These are phyloP conservation scores for Steinernema khuongi DNA, from an alignment of 1,140 invertebrate genomes.

Conservation along the genomic window DNA sequence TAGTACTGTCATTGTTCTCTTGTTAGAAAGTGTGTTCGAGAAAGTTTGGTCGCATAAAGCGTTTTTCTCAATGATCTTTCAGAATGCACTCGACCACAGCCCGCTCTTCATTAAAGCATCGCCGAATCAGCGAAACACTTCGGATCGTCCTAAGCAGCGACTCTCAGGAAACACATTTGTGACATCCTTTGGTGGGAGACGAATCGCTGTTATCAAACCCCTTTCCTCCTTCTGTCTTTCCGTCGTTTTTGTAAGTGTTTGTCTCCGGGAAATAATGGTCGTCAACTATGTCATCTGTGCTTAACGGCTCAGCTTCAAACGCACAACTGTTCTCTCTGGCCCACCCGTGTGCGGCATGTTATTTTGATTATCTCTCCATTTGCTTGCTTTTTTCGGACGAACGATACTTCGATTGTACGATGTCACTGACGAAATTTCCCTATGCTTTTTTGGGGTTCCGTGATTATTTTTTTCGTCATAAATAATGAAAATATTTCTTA, in stretches of 20 bases:
- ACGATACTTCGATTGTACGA: background rate
- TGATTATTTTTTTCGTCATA: no score
- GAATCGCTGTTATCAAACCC: slow-evolving; percentile 12
- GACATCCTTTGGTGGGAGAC: background rate
- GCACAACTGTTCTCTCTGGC: background rate
- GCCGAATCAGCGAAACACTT: slow-evolving; percentile 56
- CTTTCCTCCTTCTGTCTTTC: slow-evolving; percentile 6
- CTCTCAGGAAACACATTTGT: slow-evolving; percentile 56
- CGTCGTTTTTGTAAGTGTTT: background rate
- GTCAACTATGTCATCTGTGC: background rate
- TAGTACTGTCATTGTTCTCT: no score
- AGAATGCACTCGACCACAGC: slow-evolving; percentile 19
- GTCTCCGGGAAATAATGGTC: background rate
- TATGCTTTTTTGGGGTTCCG: no score
- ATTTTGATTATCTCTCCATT: slow-evolving; percentile 7
- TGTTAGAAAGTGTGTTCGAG: no score
- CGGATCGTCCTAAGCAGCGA: slow-evolving; percentile 53
- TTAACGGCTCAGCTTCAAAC: background rate
- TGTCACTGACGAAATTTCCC: no score
- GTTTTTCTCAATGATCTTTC: background rate
- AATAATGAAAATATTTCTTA: no score
- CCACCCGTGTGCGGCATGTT: background rate
- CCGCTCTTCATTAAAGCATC: slow-evolving; percentile 39
- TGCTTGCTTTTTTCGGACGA: background rate
- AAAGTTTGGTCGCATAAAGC: no score